Base-by-base conservation (phyloP, 2,888 invertebrate species). In the Villa cingulata region DNA sequence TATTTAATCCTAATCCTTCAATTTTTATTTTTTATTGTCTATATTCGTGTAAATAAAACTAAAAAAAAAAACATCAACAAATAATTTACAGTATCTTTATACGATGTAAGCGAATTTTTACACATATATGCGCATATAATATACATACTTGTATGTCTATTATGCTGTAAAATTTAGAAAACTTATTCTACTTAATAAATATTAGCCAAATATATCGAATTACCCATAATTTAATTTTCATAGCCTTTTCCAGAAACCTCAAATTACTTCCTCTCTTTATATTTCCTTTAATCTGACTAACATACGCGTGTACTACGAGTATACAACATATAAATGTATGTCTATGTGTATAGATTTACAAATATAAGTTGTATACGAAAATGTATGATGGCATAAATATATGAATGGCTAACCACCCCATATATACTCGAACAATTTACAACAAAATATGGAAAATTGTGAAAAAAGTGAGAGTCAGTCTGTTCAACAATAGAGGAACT, bases 201-300 rank as follows among this genome's bases (percentile, higher is more conserved):
- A 49, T 49, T 49, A 49, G 49, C 46, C 49, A 39, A 49, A 46
- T 46, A n/a, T n/a, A 49, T 49, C 49, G 46, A 46, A 49, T 49
- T 46, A 49, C 46, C 49, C 46, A 49, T 49, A 49, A 49, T 49
- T 49, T 49, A 49, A 46, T 49, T 49, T 49, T 49, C 49, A 49
- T 49, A 46, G 46, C 46, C 49, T 39, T 43, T 49, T 49, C 36
- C 42, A 43, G 39, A 49, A 49, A 49, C 49, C 49, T 46, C 49
- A 49, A 49, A 49, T 49, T 49, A 43, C 46, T 43, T 46, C 46
- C 49, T 40, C 41, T 36, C n/a, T 32, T 32, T 32, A 32, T 12
- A 12, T 32, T 32, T 32, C 12, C 9, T 32, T 32, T 3, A 29
- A 29, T 29, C 6, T 1, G 29, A 12, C 9, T 12, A 12, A 32